A percentile compares a stretch with the other conserved stretches of the same genome.
Conservation (phyloP, 1,140 invertebrate species). For the Pseudomyrmex cubaensis region DNA sequence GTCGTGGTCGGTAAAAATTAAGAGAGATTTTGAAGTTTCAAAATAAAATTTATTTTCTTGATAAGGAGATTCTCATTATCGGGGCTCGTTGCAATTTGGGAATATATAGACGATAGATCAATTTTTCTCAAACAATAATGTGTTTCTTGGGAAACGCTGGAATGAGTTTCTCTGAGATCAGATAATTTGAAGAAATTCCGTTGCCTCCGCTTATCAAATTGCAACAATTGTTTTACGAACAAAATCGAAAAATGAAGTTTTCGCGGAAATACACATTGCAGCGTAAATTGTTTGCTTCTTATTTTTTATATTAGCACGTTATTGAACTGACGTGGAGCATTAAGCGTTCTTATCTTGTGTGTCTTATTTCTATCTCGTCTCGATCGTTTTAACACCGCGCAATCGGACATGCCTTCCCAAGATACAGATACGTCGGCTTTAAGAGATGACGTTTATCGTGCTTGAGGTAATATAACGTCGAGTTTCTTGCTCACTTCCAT, state of each 20-base stretch:
- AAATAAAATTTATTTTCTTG: too few species aligned
- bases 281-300: neutral
- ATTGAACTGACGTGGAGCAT: neutral
- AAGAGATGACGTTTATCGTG: constrained; percentile 60
- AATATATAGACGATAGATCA: too few species aligned
- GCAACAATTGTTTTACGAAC: too few species aligned
- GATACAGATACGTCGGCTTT: constrained; percentile 55
- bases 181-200: too few species aligned
- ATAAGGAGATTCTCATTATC: too few species aligned
- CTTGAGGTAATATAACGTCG: constrained; percentile 60
- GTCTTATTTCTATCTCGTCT: neutral
- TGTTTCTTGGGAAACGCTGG: too few species aligned
- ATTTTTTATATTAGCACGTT: neutral
- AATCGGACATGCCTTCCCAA: constrained; percentile 21
- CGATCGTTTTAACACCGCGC: constrained; percentile 35
- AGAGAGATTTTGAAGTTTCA: neutral
- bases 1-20: neutral
- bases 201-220: too few species aligned
- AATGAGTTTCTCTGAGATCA: too few species aligned
- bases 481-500: constrained; percentile 60
- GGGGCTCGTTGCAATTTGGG: too few species aligned
- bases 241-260: too few species aligned
- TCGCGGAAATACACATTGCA: neutral
- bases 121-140: too few species aligned
- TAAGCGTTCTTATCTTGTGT: neutral